Conservation (phyloP, 2,888 invertebrate species). For the Drosophila maculinotata region DNA sequence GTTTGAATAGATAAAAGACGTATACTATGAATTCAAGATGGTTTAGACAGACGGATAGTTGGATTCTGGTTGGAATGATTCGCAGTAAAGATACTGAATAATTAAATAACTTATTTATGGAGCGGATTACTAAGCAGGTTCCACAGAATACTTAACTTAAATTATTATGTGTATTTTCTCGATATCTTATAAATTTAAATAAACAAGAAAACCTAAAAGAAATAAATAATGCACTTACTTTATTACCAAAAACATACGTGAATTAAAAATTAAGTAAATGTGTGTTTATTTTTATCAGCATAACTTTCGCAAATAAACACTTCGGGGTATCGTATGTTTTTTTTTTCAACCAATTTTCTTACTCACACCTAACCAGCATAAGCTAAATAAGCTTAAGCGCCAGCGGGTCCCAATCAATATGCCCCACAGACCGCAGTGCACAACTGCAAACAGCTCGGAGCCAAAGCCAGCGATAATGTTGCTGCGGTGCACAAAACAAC, state of each 20-base stretch:
- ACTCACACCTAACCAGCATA: conserved; percentile 15
- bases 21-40: conserved; percentile 7
- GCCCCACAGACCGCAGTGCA: conserved; percentile 57
- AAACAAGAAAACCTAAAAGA: not conserved
- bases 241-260: too few relatives aligned
- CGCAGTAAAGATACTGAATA: too few relatives aligned
- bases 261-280: not conserved
- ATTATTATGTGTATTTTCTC: too few relatives aligned
- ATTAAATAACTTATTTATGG: too few relatives aligned
- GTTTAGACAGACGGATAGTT: not conserved
- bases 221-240: too few relatives aligned
- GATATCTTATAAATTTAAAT: too few relatives aligned
- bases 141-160: too few relatives aligned
- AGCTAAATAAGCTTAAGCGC: conserved; percentile 37
- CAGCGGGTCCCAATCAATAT: conserved; percentile 65
- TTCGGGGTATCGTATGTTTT: not conserved
- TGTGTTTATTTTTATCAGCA: not conserved
- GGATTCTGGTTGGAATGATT: not conserved
- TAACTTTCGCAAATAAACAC: not conserved
- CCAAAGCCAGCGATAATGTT: conserved; percentile 73
- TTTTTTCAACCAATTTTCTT: conserved; percentile 19
- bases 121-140: too few relatives aligned
- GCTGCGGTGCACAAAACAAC: conserved; percentile 70
- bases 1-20: conserved; percentile 23
- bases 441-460: conserved; percentile 56